These are phyloP conservation scores for Amphiprion clarkii DNA, from an alignment of 2,797 vertebrate species.

Conservation along the genomic window DNA sequence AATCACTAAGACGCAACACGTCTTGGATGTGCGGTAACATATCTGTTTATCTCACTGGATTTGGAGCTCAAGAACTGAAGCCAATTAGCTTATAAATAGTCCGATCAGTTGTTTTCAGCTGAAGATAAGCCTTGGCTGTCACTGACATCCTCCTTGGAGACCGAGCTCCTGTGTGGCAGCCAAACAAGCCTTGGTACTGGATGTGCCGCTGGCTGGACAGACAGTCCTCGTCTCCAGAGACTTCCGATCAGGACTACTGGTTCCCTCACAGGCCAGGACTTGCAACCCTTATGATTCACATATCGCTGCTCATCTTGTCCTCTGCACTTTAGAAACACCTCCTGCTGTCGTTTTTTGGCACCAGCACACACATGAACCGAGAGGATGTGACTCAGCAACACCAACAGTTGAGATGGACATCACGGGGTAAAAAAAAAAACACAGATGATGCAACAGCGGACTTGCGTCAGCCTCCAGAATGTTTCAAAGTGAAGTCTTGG, in stretches of 20 bases:
- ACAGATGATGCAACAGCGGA: neutral
- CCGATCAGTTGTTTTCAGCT: constrained; percentile 42
- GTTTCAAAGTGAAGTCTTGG: neutral
- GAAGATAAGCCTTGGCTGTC: constrained; percentile 52
- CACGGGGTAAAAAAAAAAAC: neutral
- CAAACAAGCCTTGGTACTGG: neutral
- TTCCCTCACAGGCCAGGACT: constrained; percentile 40
- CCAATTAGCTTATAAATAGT: constrained; percentile 31
- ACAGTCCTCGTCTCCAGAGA: constrained; percentile 30
- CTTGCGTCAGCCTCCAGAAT: neutral
- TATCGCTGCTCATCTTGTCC: constrained; percentile 32
- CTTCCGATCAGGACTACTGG: constrained; percentile 12
- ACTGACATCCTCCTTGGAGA: constrained; percentile 9
- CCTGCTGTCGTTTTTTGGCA: constrained; percentile 17
- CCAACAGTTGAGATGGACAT: neutral
- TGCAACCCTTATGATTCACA: constrained; percentile 30
- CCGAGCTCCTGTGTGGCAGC: constrained; percentile 12
- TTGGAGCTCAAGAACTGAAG: constrained; percentile 9
- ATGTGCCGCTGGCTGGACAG: constrained; percentile 21
- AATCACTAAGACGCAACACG: constrained; percentile 13
- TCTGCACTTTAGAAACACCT: constrained; percentile 22
- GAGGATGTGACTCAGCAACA: constrained; percentile 15
- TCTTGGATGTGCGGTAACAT: constrained; percentile 13
- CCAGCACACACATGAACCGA: neutral
- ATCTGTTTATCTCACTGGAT: constrained; percentile 19